phyloP scores from a whole-genome alignment of 2,113 vertebrate species.

The Syngnathus scovelli region DNA sequence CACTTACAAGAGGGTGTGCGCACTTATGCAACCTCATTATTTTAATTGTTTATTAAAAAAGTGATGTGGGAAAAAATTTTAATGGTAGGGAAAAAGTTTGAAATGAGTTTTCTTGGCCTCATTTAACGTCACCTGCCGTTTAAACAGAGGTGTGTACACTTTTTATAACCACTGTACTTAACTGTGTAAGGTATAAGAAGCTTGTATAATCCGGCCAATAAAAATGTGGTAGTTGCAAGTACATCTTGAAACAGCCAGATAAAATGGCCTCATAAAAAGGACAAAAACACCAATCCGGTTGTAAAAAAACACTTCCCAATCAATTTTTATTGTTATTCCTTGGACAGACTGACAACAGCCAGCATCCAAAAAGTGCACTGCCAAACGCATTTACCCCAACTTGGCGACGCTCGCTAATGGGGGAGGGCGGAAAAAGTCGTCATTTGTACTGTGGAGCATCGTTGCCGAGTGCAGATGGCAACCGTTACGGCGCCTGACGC shows the following conservation, averaged over 20 bases:
- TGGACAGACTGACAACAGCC: not conserved
- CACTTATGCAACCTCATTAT: not conserved
- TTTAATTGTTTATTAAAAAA: not conserved
- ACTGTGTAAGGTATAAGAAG: not conserved
- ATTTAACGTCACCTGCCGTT: not conserved
- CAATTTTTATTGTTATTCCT: not conserved
- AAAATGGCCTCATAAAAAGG: slow-evolving; percentile 33
- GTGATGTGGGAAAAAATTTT: no score
- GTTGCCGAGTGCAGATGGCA: not conserved
- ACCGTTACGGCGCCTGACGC: not conserved
- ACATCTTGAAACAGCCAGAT: slow-evolving; percentile 20
- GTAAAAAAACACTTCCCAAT: not conserved
- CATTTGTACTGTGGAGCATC: not conserved
- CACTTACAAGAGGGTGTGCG: not conserved
- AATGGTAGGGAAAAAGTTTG: no score
- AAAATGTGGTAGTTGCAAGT: slow-evolving; percentile 11
- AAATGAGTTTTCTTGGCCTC: not conserved
- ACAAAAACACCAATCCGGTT: not conserved
- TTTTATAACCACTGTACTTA: not conserved
- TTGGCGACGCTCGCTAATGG: not conserved
- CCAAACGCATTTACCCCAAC: not conserved
- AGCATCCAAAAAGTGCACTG: not conserved
- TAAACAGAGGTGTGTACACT: not conserved
- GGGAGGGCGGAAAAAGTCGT: not conserved
- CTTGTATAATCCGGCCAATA: not conserved